Evolutionary conservation across 2,113 vertebrate species (phyloP), one percentile per base, ranked within the genome.

Genomic region (Rana temporaria): DNA sequence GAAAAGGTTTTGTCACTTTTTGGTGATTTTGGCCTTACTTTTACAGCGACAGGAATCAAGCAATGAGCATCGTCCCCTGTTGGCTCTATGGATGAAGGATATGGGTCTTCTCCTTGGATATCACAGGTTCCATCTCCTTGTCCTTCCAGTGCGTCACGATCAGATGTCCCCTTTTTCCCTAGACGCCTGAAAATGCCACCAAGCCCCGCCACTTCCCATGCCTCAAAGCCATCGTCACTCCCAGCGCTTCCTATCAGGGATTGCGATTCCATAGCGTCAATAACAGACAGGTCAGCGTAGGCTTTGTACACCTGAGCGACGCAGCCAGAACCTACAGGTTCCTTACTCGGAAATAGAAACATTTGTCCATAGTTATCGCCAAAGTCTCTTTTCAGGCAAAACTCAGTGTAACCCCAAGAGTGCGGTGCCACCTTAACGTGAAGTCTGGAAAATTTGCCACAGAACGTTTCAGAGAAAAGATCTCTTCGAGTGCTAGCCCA

Each of bases 401-500:
- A 84, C 9, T 94, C 93, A 0, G 98, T 99, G 92, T 96, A 94
- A 19, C 66, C 79, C 97, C 97, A 99, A 0, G 95, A 82, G 85
- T 99, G 97, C 0, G 97, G 95, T 22, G 88, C 86, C 67, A 96
- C 98, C 65, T 85, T 93, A 0, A 96, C 90, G 0, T 98, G 97
- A 63, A 99, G 93, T 88, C 89, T 92, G 65, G 96, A 95, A 85
- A 99, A 97, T 73, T 90, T 90, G 0, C 91, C 88, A 0, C 97
- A 99, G 86, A 99, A 98, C 57, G 94, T 94, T 70, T 90, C 91
- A 0, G 97, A 94, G 85, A 99, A 98, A 78, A 99, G 92, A 86
- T 98, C 98, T 4, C 94, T 92, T 9, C 98, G 93, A 14, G 97
- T 99, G 91, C 97, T 96, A 85, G 97, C 96, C 98, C 98, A 99